Percentiles rank a stretch among this genome's conserved stretches.
These are phyloP conservation scores for Urophycis tenuis DNA, from an alignment of 2,797 vertebrate genomes.

Conservation along the genomic window DNA sequence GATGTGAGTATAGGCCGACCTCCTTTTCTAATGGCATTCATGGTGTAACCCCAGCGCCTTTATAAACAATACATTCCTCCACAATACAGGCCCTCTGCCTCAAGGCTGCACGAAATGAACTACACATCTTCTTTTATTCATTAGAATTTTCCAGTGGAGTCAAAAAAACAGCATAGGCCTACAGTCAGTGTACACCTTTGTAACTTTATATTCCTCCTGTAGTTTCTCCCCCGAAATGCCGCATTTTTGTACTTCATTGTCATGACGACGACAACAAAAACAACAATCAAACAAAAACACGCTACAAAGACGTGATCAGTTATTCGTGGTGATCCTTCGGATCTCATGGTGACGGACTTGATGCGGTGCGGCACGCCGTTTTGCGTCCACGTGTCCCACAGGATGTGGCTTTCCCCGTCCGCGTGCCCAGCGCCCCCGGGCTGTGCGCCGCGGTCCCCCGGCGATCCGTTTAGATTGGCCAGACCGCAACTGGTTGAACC, in stretches of 20 bases:
- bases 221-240: not conserved
- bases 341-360: constrained; percentile 89
- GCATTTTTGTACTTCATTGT: not conserved
- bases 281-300: not conserved
- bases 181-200: not conserved
- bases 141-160: not conserved
- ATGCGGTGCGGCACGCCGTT: constrained; percentile 72
- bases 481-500: constrained; percentile 88
- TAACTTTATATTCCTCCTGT: not conserved
- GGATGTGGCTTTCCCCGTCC: constrained; percentile 64
- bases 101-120: not conserved
- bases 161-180: not conserved
- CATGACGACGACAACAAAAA: not conserved
- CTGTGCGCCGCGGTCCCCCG: constrained; percentile 63
- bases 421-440: constrained; percentile 52
- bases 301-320: constrained; percentile 26
- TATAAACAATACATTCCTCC: not conserved
- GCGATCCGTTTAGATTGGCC: constrained; percentile 81
- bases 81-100: not conserved
- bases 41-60: not conserved
- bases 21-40: not conserved
- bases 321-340: constrained; percentile 73
- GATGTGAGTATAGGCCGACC: not conserved
- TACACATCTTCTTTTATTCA: not conserved
- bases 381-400: constrained; percentile 84